A percentile compares a stretch with the other conserved stretches of the same genome.
phyloP scores from a whole-genome alignment of 2,797 vertebrate genomes.

The Yasuhikotakia modesta region DNA sequence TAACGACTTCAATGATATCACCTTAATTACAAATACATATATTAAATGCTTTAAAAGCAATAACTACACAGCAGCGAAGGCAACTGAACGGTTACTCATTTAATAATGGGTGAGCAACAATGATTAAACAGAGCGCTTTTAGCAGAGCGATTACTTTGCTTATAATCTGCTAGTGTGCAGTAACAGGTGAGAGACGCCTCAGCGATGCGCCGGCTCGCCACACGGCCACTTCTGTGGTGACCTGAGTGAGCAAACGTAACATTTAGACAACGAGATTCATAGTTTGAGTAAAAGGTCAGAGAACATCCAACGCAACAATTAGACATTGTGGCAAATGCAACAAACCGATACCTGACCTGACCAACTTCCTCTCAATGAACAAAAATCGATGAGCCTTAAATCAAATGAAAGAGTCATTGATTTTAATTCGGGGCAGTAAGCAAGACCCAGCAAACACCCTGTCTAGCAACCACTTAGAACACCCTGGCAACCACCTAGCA shows the following conservation, averaged over 20 bases:
- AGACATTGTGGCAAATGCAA: constrained; percentile 4
- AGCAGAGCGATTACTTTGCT: constrained; percentile 27
- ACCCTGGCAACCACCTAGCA: background rate
- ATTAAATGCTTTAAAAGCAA: background rate
- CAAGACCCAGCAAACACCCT: no score
- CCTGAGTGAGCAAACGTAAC: background rate
- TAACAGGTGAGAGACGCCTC: constrained; percentile 8
- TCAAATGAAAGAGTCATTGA: constrained; percentile 1
- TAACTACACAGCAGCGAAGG: background rate
- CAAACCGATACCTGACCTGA: constrained; percentile 2
- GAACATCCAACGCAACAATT: background rate
- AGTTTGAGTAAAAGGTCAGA: background rate
- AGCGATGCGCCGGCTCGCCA: constrained; percentile 3
- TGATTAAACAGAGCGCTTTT: constrained; percentile 50
- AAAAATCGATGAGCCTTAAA: constrained; percentile 7
- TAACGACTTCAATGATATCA: constrained; percentile 1
- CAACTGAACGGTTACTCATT: constrained; percentile 44
- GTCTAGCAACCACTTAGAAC: background rate
- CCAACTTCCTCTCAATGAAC: constrained; percentile 1
- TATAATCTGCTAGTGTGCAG: constrained; percentile 32
- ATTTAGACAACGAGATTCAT: background rate
- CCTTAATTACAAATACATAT: background rate
- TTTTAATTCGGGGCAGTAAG: no score
- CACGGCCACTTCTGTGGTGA: background rate
- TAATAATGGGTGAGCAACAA: constrained; percentile 40